Evolutionary conservation across 30 jellyfish, hydroid and myxozoan species (phyloP).

Genomic region (Cassiopea xamachana): DNA sequence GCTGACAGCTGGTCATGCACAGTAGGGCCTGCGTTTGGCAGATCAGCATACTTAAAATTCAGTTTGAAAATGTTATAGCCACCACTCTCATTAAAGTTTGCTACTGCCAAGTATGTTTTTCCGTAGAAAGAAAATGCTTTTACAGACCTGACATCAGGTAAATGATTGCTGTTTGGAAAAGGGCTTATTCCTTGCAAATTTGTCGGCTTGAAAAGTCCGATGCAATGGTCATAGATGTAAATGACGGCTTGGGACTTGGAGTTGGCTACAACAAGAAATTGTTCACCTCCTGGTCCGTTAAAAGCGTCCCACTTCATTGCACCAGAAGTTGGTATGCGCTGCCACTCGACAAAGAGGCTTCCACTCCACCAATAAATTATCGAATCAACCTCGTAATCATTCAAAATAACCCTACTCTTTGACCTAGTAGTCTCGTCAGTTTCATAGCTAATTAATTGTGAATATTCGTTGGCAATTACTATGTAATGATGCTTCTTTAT

Average conservation of each 20-base stretch:
- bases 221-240: constrained; percentile 69
- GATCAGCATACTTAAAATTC: constrained; percentile 27
- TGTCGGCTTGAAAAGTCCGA: constrained; percentile 92
- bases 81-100: constrained; percentile 66
- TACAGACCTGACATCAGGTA: constrained; percentile 92
- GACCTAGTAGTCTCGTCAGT: not conserved
- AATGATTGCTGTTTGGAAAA: constrained; percentile 27
- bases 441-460: constrained; percentile 62
- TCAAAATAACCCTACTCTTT: constrained; percentile 13
- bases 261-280: constrained; percentile 83
- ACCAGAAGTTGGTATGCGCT: constrained; percentile 89
- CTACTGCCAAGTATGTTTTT: constrained; percentile 81
- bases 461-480: constrained; percentile 84
- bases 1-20: constrained; percentile 39
- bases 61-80: constrained; percentile 83
- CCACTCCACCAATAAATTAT: constrained; percentile 98
- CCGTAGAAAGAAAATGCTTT: constrained; percentile 49
- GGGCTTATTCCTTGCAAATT: constrained; percentile 82
- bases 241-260: constrained; percentile 86
- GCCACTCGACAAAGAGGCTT: constrained; percentile 91
- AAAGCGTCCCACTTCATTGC: constrained; percentile 75
- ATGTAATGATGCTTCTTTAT: constrained; percentile 77
- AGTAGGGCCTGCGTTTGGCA: constrained; percentile 45
- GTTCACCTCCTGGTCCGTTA: constrained; percentile 58
- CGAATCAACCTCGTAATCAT: constrained; percentile 82